Base-by-base conservation (phyloP, 1,140 invertebrate species). In the Diploscapter pachys region DNA sequence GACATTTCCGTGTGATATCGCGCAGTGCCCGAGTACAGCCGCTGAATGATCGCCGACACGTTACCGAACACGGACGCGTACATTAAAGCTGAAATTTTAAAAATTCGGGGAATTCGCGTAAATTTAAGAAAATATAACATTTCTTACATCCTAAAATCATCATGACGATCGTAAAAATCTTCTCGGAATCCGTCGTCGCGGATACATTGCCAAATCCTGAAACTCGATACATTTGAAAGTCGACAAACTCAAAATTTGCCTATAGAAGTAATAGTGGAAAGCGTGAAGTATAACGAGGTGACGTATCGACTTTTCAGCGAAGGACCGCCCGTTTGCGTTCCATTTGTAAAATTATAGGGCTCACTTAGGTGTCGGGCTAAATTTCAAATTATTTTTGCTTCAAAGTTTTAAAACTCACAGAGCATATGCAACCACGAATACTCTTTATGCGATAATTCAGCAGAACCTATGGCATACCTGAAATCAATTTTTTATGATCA, bases 1-100 rank as follows among this genome's bases (percentile, higher is more conserved):
- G 95, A 89, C 90, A 97, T 94, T 88, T 97, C 95, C 64, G 95
- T 97, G 86, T 98, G 95, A 87, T 98, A 98, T 49, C 96, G 90
- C 55, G 96, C 95, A 4, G 95, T 98, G 61, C 96, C 96, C 76
- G 95, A 96, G 86, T 99, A 99, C 72, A 98, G 87, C 82, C 95
- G 89, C 89, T 98, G 94, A 87, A 99, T 98, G 83, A 99, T 98
- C 57, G 96, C 95, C 3, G 95, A 98, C 80, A 98, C 95, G 87
- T 98, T 98, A 85, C 96, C 96, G 87, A 99, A 98, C 84, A 99
- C 98, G 87, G 94, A 97, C 81, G 96, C 96, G 87, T 98, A 98
- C 94, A 98, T 96, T n/a, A 99, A 89, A 80, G 94, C 93, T 96
- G 88, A 72, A 86, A 86, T 9, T 6, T 31, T 31, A 31, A 31